Conservation (phyloP, 2,888 invertebrate genomes). For the Eustalomyia histrio region DNA sequence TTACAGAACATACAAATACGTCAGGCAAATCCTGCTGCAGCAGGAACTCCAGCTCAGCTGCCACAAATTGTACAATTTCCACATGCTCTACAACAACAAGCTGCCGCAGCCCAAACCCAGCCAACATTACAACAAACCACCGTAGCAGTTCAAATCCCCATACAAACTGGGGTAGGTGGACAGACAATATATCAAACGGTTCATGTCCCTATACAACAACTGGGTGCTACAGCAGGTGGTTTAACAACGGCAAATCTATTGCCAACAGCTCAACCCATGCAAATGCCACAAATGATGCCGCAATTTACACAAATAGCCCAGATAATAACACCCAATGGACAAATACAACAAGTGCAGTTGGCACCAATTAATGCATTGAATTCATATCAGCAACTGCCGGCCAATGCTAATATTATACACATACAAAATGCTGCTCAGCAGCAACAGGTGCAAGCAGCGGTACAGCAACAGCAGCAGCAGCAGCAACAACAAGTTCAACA, state of each 20-base stretch:
- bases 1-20: conserved; percentile 87
- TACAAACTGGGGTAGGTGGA: conserved; percentile 83
- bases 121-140: conserved; percentile 81
- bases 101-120: conserved; percentile 63
- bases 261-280: conserved; percentile 79
- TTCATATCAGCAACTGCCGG: conserved; percentile 75
- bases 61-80: conserved; percentile 79
- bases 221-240: conserved; percentile 80
- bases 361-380: conserved; percentile 82
- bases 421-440: conserved; percentile 73
- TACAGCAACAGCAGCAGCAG: conserved; percentile 67
- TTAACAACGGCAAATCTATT: conserved; percentile 80
- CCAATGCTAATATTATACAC: conserved; percentile 77
- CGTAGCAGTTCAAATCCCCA: conserved; percentile 89
- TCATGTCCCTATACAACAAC: conserved; percentile 93
- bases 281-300: conserved; percentile 86
- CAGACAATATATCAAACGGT: conserved; percentile 98
- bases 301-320: conserved; percentile 90
- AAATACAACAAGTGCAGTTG: conserved; percentile 93
- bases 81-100: conserved; percentile 68
- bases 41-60: conserved; percentile 67
- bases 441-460: conserved; percentile 66
- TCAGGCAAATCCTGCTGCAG: conserved; percentile 78
- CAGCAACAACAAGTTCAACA: conserved; percentile 67
- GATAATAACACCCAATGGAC: conserved; percentile 92